Conservation (phyloP, 2,888 invertebrate species). For the Steromphala cineraria region DNA sequence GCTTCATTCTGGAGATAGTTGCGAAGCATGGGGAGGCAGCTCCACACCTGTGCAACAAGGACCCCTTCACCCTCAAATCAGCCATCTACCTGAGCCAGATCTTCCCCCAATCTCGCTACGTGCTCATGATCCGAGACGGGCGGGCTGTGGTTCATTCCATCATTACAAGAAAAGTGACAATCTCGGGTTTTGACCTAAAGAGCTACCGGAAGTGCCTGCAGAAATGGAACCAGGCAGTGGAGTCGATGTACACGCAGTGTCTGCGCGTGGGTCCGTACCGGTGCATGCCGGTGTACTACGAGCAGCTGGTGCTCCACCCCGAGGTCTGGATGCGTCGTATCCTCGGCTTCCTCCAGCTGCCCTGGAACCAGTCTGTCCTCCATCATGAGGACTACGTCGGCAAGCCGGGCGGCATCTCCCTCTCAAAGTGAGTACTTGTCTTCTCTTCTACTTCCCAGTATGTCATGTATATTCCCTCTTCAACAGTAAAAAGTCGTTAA, state of each 20-base stretch:
- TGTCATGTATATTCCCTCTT: no score
- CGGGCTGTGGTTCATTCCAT: conserved; percentile 99
- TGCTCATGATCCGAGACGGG: conserved; percentile 98
- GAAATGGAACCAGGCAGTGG: conserved; percentile 97
- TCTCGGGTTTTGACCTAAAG: conserved; percentile 94
- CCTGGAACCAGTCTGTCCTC: conserved; percentile 95
- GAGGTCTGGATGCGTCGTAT: conserved; percentile 90
- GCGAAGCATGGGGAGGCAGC: conserved; percentile 89
- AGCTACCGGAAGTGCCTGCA: conserved; percentile 93
- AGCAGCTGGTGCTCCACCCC: conserved; percentile 96
- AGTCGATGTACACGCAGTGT: conserved; percentile 84
- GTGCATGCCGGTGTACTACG: conserved; percentile 95
- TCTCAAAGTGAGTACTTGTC: conserved; percentile 86
- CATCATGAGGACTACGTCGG: conserved; percentile 98
- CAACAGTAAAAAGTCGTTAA: no score
- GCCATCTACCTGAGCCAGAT: conserved; percentile 94
- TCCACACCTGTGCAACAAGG: conserved; percentile 97
- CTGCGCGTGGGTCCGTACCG: conserved; percentile 74
- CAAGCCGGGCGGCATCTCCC: conserved; percentile 92
- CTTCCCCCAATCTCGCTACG: conserved; percentile 97
- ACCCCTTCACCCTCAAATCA: conserved; percentile 97
- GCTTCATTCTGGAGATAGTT: conserved; percentile 93
- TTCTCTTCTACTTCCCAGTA: background rate
- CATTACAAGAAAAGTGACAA: conserved; percentile 92
- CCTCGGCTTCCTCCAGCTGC: conserved; percentile 90